A percentile compares a stretch with the other conserved stretches of the same genome.
These are phyloP conservation scores for Ooceraea biroi DNA, from an alignment of 1,140 invertebrate genomes.

Conservation along the genomic window DNA sequence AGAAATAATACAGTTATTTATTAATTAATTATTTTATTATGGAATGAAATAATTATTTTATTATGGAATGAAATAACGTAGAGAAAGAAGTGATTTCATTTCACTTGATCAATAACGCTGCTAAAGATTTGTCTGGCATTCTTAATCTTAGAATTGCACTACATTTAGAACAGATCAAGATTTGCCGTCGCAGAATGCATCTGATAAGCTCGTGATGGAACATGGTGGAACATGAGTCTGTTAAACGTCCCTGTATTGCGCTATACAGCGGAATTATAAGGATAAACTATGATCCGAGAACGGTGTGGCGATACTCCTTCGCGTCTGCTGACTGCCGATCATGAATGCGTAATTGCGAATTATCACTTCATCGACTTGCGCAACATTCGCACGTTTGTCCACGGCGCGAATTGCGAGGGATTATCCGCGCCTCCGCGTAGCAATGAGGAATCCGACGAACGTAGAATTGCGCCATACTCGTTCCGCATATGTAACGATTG, in stretches of 20 bases:
- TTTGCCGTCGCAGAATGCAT: background rate
- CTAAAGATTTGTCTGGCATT: background rate
- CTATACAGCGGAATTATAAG: constrained; percentile 60
- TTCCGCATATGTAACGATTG: constrained; percentile 13
- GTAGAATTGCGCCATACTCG: constrained; percentile 11
- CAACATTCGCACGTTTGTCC: constrained; percentile 54
- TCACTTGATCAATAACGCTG: too few relatives aligned
- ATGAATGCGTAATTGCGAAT: constrained; percentile 78
- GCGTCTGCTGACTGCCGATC: constrained; percentile 42
- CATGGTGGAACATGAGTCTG: background rate
- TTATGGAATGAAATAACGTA: too few relatives aligned
- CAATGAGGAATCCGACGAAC: constrained; percentile 13
- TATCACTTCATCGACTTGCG: constrained; percentile 74
- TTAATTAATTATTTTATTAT: background rate
- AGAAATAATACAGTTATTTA: background rate
- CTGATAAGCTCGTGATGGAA: background rate
- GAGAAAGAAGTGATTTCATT: too few relatives aligned
- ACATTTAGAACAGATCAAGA: background rate
- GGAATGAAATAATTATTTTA: too few relatives aligned
- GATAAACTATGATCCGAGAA: constrained; percentile 75
- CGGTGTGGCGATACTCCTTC: constrained; percentile 64
- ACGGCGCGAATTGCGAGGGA: constrained; percentile 29
- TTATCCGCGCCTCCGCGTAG: constrained; percentile 34
- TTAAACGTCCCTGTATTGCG: constrained; percentile 39
- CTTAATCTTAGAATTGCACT: background rate